Base-by-base conservation (phyloP, 2,797 vertebrate genomes). In the Aphelocoma californica region DNA sequence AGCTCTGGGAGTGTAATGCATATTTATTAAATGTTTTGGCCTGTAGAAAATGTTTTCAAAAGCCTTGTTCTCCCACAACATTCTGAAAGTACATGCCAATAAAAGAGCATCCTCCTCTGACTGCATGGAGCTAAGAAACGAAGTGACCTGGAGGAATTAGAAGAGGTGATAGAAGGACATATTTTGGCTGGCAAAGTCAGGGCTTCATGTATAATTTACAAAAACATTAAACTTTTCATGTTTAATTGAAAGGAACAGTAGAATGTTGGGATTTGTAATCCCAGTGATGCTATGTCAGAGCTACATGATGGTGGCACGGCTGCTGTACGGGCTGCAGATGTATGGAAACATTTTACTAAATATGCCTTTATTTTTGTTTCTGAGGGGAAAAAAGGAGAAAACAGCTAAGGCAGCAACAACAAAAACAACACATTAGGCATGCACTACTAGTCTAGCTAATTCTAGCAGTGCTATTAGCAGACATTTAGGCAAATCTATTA, bases 211-310 rank as follows among this genome's bases (percentile, higher is more conserved):
- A 98, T 98, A 97, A 98, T 98, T 98, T 95, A 97, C 96, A 86
- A 96, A 96, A 97, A 96, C 94, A 97, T 97, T 96, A 96, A 97
- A 97, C 96, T 97, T 97, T 97, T 97, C 97, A 96, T 97, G 97
- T 98, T 98, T 98, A 97, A 98, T 98, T 97, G 97, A 98, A 98
- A 96, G 97, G 95, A 97, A 95, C 93, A 95, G 96, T 92, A 86
- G 96, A 97, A 96, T 51, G 81, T 90, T 91, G 97, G 97, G 96
- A 97, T 98, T 97, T 97, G 93, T 96, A 95, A 91, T 96, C 96
- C 97, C 96, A 95, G 80, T 56, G 97, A 94, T 97, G 95, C 91
- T 51, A 10, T 96, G 96, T 97, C 96, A 88, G 96, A 87, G 90
- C 79, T 86, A 9, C 90, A 28, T 42, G 32, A 32, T 84, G 79